Evolutionary conservation across 2,113 vertebrate genomes (phyloP), one percentile per base, ranked within the genome.

Genomic region (Salvelinus sp.): DNA sequence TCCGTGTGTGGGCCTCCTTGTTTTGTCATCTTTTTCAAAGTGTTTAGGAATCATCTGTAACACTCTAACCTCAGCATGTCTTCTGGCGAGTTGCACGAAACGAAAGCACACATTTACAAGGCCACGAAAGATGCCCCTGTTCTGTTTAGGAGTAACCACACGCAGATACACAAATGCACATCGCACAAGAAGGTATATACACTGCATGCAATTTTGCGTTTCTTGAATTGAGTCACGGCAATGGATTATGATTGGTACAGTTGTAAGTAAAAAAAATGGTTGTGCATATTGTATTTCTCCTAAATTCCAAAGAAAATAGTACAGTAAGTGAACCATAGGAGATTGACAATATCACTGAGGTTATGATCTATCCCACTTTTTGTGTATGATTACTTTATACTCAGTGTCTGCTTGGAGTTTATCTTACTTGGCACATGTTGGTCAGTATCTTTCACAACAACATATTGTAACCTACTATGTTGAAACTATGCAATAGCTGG

Each of bases 21-120:
- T 91, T 91, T 92, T 92, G 88, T 93, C 91, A 92, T 90, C 76
- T 88, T 78, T 88, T 88, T 84, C 81, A 76, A 85, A 88, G 85
- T 93, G 91, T 94, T 93, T 93, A 90, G 89, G 88, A 87, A 89
- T 87, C 81, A 77, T 90, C 88, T 72, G 85, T 85, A 88, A 89
- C 88, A 88, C 88, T 86, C 86, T 79, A 83, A 92, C 92, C 88
- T 33, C 89, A 86, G 81, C 73, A 66, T 79, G 88, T 88, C 81
- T 74, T 86, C 85, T 76, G 78, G 79, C 80, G 83, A 72, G 75
- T 54, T 78, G 78, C 86, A 73, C 74, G 80, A 69, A 74, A 86
- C 81, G 81, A 81, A 84, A 70, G 65, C 73, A 74, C 79, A 80
- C 78, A 69, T 80, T 80, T 81, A 82, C 81, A 78, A 79, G 78